phyloP scores from a whole-genome alignment of 92 coral and sea anemone species.

The Zoanthus gigantus region DNA sequence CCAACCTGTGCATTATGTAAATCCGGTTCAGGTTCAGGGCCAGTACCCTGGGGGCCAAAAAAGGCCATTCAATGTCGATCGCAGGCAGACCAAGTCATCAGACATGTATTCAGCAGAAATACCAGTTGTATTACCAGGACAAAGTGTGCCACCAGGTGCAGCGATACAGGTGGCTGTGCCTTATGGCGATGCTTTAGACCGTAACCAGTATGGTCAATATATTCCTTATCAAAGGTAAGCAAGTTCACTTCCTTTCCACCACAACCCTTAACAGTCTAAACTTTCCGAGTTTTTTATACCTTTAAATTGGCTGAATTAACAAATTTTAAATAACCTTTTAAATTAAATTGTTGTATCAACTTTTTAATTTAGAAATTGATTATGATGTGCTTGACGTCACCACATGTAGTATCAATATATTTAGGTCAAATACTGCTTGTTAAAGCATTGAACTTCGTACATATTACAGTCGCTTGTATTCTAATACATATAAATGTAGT shows the following conservation, averaged over 20 bases:
- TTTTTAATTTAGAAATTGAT: no score
- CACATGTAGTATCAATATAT: no score
- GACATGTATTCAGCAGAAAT: constrained; percentile 74
- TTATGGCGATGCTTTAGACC: constrained; percentile 71
- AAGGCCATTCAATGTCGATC: constrained; percentile 66
- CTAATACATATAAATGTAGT: no score
- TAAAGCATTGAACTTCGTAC: no score
- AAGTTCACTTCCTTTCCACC: neutral
- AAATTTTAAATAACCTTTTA: no score
- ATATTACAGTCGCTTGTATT: no score
- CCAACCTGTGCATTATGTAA: constrained; percentile 64
- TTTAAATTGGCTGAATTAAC: no score
- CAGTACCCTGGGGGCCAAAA: constrained; percentile 75
- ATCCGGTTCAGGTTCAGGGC: constrained; percentile 75
- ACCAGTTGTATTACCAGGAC: constrained; percentile 60
- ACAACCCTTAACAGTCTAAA: neutral
- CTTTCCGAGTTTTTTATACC: neutral
- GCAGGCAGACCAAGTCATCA: constrained; percentile 71
- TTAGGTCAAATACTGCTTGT: no score
- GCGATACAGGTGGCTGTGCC: constrained; percentile 41
- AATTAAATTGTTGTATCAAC: no score
- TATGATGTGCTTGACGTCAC: no score
- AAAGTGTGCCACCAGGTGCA: constrained; percentile 49
- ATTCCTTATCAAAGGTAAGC: constrained; percentile 69
- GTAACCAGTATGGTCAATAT: constrained; percentile 73